Percentiles rank a stretch among this genome's conserved stretches.
These are phyloP conservation scores for Papilio demoleus DNA, from an alignment of 2,888 invertebrate genomes.

Conservation along the genomic window DNA sequence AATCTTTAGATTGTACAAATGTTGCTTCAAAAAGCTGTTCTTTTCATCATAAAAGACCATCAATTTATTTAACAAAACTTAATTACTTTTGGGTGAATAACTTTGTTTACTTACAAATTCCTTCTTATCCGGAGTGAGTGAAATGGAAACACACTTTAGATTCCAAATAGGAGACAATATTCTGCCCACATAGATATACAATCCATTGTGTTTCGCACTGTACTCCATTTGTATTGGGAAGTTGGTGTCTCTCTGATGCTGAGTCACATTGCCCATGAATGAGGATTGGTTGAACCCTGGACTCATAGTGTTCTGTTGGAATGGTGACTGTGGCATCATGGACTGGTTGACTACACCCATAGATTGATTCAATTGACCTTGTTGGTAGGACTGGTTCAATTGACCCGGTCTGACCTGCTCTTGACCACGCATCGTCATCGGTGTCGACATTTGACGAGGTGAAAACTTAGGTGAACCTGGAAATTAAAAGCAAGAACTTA, in stretches of 20 bases:
- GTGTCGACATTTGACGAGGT: constrained; percentile 79
- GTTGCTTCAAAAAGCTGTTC: no score
- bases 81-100: no score
- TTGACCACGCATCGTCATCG: constrained; percentile 71
- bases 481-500: constrained; percentile 34
- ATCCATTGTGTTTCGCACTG: constrained; percentile 94
- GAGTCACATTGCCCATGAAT: constrained; percentile 65
- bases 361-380: constrained; percentile 66
- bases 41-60: no score
- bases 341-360: constrained; percentile 65
- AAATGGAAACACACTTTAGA: constrained; percentile 87
- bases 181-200: constrained; percentile 95
- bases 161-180: constrained; percentile 96
- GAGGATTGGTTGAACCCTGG: constrained; percentile 73
- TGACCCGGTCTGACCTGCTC: constrained; percentile 65
- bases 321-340: constrained; percentile 65
- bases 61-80: no score
- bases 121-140: constrained; percentile 76
- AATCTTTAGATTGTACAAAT: no score
- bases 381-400: constrained; percentile 70
- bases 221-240: constrained; percentile 76
- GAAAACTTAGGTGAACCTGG: constrained; percentile 77
- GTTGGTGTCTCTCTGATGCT: constrained; percentile 69
- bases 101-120: constrained; percentile 80
- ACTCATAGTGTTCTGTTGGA: constrained; percentile 66